These are phyloP conservation scores for Megathymus violae DNA, from an alignment of 1,140 invertebrate genomes.

Conservation along the genomic window DNA sequence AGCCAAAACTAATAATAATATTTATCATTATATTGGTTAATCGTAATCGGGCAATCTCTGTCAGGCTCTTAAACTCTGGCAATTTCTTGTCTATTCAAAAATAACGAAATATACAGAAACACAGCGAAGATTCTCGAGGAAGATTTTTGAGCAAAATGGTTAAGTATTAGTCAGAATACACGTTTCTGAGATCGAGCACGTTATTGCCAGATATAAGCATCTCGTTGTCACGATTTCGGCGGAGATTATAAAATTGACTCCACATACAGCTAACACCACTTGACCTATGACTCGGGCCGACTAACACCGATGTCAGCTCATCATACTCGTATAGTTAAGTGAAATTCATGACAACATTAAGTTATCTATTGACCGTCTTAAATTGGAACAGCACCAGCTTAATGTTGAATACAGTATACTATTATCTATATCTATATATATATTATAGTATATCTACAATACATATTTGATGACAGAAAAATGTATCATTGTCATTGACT, in stretches of 20 bases:
- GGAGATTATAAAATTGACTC: constrained; percentile 36
- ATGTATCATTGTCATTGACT: too few relatives aligned
- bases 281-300: constrained; percentile 28
- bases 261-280: constrained; percentile 32
- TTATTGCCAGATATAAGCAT: constrained; percentile 31
- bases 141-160: constrained; percentile 10
- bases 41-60: too few relatives aligned
- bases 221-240: constrained; percentile 33
- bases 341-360: constrained; percentile 29
- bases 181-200: constrained; percentile 22
- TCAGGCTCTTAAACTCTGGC: too few relatives aligned
- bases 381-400: not conserved
- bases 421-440: too few relatives aligned
- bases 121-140: not conserved
- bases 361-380: not conserved
- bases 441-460: too few relatives aligned
- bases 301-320: constrained; percentile 27
- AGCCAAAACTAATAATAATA: too few relatives aligned
- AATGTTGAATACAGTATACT: not conserved
- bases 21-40: too few relatives aligned
- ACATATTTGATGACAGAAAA: too few relatives aligned
- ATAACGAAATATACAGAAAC: not conserved
- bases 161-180: constrained; percentile 27
- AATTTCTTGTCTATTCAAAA: too few relatives aligned
- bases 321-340: constrained; percentile 34